These are phyloP conservation scores for Scomberomorus guttatus DNA, from an alignment of 2,797 vertebrate species.

Conservation along the genomic window DNA sequence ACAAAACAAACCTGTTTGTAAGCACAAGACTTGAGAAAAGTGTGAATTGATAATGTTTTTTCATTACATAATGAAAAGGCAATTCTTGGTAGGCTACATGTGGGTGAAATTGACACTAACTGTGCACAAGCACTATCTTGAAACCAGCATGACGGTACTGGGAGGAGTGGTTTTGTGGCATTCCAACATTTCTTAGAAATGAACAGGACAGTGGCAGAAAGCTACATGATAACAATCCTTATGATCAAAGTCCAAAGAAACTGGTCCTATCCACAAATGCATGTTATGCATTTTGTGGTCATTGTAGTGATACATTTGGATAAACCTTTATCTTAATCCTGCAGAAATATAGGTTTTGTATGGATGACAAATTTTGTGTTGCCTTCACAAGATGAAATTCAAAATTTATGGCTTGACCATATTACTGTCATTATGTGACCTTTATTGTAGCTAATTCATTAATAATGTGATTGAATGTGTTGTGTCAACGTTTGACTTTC, in stretches of 20 bases:
- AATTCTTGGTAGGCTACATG: slow-evolving; percentile 71
- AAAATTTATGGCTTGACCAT: slow-evolving; percentile 24
- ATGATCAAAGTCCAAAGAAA: slow-evolving; percentile 11
- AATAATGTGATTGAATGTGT: slow-evolving; percentile 64
- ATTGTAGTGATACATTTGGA: neutral
- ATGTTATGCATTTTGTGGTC: neutral
- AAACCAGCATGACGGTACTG: slow-evolving; percentile 31
- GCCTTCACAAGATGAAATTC: neutral
- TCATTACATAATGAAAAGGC: slow-evolving; percentile 59
- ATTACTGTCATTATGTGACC: slow-evolving; percentile 28
- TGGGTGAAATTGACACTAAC: slow-evolving; percentile 48
- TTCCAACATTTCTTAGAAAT: slow-evolving; percentile 63
- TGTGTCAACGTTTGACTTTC: slow-evolving; percentile 45
- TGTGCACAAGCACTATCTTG: slow-evolving; percentile 40
- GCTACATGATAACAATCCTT: slow-evolving; percentile 24
- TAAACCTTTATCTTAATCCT: slow-evolving; percentile 8
- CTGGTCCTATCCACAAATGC: neutral
- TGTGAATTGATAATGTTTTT: slow-evolving; percentile 8
- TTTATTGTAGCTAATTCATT: slow-evolving; percentile 46
- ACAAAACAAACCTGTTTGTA: slow-evolving; percentile 32
- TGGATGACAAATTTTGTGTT: slow-evolving; percentile 3
- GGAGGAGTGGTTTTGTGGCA: slow-evolving; percentile 44
- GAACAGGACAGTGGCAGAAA: slow-evolving; percentile 41
- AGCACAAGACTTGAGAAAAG: slow-evolving; percentile 33
- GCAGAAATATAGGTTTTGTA: slow-evolving; percentile 6